Evolutionary conservation across 2,113 vertebrate genomes (phyloP), one percentile per base, ranked within the genome.

Genomic region (Charadrius vociferus): DNA sequence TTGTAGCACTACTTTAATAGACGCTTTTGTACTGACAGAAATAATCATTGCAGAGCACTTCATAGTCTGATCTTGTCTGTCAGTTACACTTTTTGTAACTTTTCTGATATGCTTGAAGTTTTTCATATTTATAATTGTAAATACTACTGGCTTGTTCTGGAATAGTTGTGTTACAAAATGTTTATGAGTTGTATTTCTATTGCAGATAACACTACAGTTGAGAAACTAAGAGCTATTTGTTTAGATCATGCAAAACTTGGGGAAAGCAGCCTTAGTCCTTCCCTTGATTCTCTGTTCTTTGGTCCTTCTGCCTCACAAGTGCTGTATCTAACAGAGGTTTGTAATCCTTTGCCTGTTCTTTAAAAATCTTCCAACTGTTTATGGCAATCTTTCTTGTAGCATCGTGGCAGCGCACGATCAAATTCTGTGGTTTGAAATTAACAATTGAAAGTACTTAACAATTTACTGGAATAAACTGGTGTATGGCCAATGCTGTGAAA

Each of bases 271-370:
- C 99, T 99, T 97, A 99, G 99, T 96, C 99, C 99, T 49, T 99
- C 99, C 34, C 98, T 99, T 85, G 99, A 99, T 97, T 99, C 99
- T 2, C 98, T 99, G 4, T 99, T 99, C 98, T 99, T 99, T 86
- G 99, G 99, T 86, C 99, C 99, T n/a, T 99, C 99, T 88, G 99
- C 99, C 62, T 99, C 99, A 97, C 99, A 99, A 99, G 99, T 99
- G 98, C 99, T 99, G 87, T 99, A 99, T 98, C 98, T 99, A 97
- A 99, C 99, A 86, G 99, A 99, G 99, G 99, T 99, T 97, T 70
- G 99, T 98, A 75, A 72, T 88, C 56, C 21, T 90, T 93, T 73
- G 20, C 70, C n/a, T 77, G 6, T 84, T 96, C 90, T 83, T 95
- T 43, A 80, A 92, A 86, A 62, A 27, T 52, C 12, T 66, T 88